These are phyloP conservation scores for Natator depressus DNA, from an alignment of 2,113 vertebrate genomes.

Conservation along the genomic window DNA sequence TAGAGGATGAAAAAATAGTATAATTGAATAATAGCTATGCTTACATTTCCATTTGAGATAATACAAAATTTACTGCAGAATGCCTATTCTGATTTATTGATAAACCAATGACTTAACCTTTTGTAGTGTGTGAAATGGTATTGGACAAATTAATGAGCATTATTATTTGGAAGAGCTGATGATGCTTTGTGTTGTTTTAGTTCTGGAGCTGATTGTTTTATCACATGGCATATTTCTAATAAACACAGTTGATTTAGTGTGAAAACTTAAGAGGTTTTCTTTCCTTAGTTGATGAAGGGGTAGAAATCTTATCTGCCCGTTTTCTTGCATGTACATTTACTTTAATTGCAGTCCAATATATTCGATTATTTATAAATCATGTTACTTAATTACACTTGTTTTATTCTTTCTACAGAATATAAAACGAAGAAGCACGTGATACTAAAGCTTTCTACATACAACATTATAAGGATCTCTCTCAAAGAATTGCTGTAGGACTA, in stretches of 20 bases:
- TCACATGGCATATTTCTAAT: background rate
- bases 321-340: constrained; percentile 5
- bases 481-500: constrained; percentile 30
- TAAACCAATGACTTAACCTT: background rate
- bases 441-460: constrained; percentile 32
- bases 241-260: background rate
- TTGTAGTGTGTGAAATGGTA: background rate
- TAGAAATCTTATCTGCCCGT: background rate
- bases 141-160: background rate
- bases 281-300: constrained; percentile 8
- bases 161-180: background rate
- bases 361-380: constrained; percentile 15
- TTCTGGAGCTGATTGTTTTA: background rate
- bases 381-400: constrained; percentile 52
- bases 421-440: constrained; percentile 58
- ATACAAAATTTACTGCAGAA: background rate
- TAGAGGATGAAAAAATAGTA: background rate
- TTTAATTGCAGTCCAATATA: background rate
- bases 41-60: constrained; percentile 11
- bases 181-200: background rate
- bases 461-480: constrained; percentile 42
- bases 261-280: constrained; percentile 30
- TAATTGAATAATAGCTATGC: background rate
- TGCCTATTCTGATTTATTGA: background rate
- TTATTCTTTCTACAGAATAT: constrained; percentile 74